Evolutionary conservation across 2,113 vertebrate species (phyloP).

Genomic region (Grammomys surdaster): DNA sequence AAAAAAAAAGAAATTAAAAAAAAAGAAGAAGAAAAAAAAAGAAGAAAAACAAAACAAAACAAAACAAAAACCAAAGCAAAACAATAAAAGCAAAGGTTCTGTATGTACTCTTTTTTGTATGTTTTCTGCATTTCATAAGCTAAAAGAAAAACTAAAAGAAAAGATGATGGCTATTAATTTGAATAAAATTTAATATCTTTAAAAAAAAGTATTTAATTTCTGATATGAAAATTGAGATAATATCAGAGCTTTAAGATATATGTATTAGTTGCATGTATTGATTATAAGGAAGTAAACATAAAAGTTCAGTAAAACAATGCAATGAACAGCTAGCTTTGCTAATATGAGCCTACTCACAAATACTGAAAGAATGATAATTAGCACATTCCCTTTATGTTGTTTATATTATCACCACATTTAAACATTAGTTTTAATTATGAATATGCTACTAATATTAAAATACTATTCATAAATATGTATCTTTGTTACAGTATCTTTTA

Average conservation of each 20-base stretch:
- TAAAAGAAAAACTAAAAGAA: conserved; percentile 18
- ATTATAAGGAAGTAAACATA: neutral
- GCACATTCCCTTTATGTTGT: neutral
- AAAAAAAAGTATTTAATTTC: neutral
- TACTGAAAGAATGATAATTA: neutral
- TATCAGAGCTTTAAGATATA: neutral
- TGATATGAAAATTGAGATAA: neutral
- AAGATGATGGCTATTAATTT: neutral
- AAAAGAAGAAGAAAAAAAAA: too few species aligned
- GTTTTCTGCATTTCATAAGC: conserved; percentile 16
- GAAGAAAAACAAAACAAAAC: too few species aligned
- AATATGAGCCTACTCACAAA: neutral
- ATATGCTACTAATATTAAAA: neutral
- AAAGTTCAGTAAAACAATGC: neutral
- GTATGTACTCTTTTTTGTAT: neutral
- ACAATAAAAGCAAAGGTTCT: neutral
- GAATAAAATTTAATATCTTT: neutral
- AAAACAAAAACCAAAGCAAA: too few species aligned
- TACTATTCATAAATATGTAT: neutral
- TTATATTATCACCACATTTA: neutral
- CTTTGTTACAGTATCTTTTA: neutral
- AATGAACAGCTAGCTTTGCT: neutral
- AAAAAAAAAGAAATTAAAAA: too few species aligned
- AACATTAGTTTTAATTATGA: neutral
- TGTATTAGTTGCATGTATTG: neutral